phyloP scores from a whole-genome alignment of 2,797 vertebrate genomes.

The Ambastaia sidthimunki region DNA sequence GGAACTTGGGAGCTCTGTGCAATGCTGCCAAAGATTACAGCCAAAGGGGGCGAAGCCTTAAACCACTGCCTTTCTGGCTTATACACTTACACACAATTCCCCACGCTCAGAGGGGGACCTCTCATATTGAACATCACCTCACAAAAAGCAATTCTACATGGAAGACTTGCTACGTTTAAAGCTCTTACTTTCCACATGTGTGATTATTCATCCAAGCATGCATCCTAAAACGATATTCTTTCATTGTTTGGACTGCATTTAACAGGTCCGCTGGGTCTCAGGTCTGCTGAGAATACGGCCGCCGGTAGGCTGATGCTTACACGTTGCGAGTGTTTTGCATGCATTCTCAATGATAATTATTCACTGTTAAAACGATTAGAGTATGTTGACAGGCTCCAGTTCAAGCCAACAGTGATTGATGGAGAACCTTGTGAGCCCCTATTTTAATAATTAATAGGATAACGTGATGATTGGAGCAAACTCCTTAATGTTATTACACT shows the following conservation, averaged over 20 bases:
- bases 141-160: constrained; percentile 10
- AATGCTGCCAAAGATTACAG: constrained; percentile 83
- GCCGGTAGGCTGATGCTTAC: not conserved
- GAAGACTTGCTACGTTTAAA: not conserved
- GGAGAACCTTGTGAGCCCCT: constrained; percentile 48
- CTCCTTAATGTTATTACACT: constrained; percentile 58
- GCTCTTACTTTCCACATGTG: not conserved
- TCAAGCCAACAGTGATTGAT: constrained; percentile 59
- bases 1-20: constrained; percentile 80
- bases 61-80: constrained; percentile 51
- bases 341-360: constrained; percentile 53
- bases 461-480: constrained; percentile 59
- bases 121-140: constrained; percentile 11
- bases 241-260: constrained; percentile 3
- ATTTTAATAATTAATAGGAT: constrained; percentile 61
- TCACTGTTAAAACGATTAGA: constrained; percentile 54
- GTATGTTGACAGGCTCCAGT: constrained; percentile 55
- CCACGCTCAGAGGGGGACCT: not conserved
- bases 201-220: not conserved
- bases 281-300: constrained; percentile 3
- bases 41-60: constrained; percentile 48
- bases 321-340: not conserved
- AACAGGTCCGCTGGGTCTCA: constrained; percentile 19
- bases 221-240: not conserved
- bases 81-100: constrained; percentile 28